Base-by-base conservation (phyloP, 2,113 vertebrate species). In the Rhynchomys soricoides region DNA sequence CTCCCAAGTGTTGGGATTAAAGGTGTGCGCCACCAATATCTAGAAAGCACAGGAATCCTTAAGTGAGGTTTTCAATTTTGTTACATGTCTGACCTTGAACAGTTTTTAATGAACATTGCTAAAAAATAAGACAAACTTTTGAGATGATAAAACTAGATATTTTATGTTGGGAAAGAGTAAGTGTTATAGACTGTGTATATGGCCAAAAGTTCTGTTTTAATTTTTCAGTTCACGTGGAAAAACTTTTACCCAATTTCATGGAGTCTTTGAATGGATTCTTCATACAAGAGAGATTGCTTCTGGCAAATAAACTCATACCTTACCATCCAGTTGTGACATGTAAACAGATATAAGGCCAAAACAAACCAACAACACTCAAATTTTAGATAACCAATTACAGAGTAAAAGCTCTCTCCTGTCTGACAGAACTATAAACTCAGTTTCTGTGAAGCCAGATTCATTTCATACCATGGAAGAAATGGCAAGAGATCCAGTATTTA, bases 81-180 rank as follows among this genome's bases (percentile, higher is more conserved):
- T 85, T 71, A 62, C 15, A 15, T 50, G 3, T n/a, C 34, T 91
- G 37, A 62, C 0, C 40, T 90, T 74, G 19, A 79, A 13, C 21
- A 55, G 50, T n/a, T 57, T 55, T 92, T 59, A 68, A 81, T 83
- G 66, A 78, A 43, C 8, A 91, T 77, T 77, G 7, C 22, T 50
- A 55, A 82, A 86, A 81, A 77, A 71, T 71, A 91, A 13, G 21
- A 50, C 17, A 37, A 4, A 45, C 19, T 17, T 90, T 90, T 24
- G n/a, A 37, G 24, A 73, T 66, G 24, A 55, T 40, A 90, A 96
- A 95, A 95, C 70, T 64, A 34, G 59, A n/a, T 77, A 12, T 34
- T 37, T 62, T 75, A 92, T 45, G 3, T 37, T 66, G 40, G 0
- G 34, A 11, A 92, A 95, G 71, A 10, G 62, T 37, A 11, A 22